Percentiles rank a stretch among this genome's conserved stretches.
phyloP scores from a whole-genome alignment of 2,113 vertebrate species.

The Silurus glanis region DNA sequence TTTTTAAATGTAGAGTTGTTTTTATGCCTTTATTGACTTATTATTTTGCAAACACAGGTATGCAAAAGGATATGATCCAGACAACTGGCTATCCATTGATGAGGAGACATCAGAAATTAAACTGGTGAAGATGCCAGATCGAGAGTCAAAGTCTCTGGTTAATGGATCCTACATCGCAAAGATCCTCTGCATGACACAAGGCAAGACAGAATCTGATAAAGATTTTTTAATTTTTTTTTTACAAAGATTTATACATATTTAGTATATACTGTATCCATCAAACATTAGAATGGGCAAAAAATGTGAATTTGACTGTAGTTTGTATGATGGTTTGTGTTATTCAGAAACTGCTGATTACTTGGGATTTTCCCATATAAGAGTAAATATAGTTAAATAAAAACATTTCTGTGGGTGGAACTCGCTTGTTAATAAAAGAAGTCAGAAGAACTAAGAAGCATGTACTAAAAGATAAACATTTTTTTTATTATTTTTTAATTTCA shows the following conservation, averaged over 20 bases:
- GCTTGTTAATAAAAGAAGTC: too few relatives aligned
- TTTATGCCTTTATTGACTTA: background rate
- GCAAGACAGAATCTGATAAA: conserved; percentile 64
- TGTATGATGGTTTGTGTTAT: too few relatives aligned
- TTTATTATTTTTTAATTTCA: too few relatives aligned
- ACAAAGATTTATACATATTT: background rate
- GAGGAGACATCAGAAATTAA: conserved; percentile 82
- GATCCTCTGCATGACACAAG: conserved; percentile 80
- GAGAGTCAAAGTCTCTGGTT: conserved; percentile 76
- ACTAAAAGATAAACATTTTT: too few relatives aligned
- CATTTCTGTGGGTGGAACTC: too few relatives aligned
- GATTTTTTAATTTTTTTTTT: background rate
- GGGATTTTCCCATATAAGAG: background rate
- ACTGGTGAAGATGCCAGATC: conserved; percentile 77
- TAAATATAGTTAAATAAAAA: background rate
- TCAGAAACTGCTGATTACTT: background rate
- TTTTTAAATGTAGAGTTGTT: background rate
- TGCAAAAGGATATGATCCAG: conserved; percentile 81
- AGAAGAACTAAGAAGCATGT: too few relatives aligned
- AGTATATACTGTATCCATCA: background rate
- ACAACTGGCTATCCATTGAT: conserved; percentile 83
- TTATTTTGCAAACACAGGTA: conserved; percentile 71
- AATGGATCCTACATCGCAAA: conserved; percentile 83
- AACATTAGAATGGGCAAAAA: background rate
- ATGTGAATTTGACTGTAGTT: background rate